These are phyloP conservation scores for Cacatua alba DNA, from an alignment of 2,113 vertebrate species.

Conservation along the genomic window DNA sequence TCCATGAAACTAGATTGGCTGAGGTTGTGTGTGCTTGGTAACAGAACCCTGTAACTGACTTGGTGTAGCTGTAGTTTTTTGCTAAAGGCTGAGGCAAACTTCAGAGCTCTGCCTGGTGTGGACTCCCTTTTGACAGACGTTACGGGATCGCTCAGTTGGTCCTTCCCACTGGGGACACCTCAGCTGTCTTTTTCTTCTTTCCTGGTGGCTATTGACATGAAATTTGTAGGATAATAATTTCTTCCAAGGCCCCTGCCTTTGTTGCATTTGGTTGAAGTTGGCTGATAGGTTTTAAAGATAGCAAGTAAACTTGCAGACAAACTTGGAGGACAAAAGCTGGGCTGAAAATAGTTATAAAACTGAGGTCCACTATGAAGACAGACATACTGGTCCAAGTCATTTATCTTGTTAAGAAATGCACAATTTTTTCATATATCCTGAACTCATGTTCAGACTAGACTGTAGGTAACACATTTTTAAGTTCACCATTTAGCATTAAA, in stretches of 20 bases:
- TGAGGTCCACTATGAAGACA: not conserved
- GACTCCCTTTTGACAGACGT: not conserved
- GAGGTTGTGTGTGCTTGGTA: not conserved
- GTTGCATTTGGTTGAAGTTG: not conserved
- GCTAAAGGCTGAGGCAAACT: not conserved
- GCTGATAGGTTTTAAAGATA: not conserved
- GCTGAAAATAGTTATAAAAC: not conserved
- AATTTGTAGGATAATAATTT: not conserved
- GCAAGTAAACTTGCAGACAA: not conserved
- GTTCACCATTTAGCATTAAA: not conserved
- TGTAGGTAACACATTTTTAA: not conserved
- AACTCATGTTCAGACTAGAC: not conserved
- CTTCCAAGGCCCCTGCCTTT: not conserved
- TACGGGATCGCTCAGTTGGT: not conserved
- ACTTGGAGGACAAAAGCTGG: not conserved
- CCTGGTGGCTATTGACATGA: not conserved
- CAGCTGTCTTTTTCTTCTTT: not conserved
- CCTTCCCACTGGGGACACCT: not conserved
- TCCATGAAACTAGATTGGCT: not conserved
- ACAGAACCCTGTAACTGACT: not conserved
- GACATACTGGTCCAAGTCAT: not conserved
- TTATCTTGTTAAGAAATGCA: not conserved
- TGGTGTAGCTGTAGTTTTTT: not conserved
- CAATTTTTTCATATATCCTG: not conserved
- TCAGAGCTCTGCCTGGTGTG: too few relatives aligned